phyloP scores from a whole-genome alignment of 2,888 invertebrate genomes.

The Brenthis hecate region DNA sequence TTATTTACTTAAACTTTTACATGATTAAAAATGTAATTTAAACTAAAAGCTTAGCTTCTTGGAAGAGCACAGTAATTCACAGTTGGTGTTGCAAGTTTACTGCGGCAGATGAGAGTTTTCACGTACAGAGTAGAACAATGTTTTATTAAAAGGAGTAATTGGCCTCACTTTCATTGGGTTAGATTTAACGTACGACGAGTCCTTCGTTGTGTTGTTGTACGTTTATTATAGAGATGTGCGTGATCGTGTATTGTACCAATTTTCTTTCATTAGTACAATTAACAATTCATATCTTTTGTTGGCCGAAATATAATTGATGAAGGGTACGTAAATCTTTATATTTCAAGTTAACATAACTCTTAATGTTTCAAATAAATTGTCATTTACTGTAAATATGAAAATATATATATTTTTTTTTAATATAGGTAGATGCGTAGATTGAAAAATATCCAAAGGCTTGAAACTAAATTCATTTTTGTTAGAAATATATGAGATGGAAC shows the following conservation, averaged over 20 bases:
- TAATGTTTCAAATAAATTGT: too few relatives aligned
- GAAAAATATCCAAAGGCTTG: too few relatives aligned
- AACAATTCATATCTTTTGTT: constrained; percentile 12
- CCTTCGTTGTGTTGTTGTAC: neutral
- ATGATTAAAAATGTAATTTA: too few relatives aligned
- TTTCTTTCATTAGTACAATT: constrained; percentile 15
- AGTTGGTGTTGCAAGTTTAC: constrained; percentile 5
- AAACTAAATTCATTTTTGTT: too few relatives aligned
- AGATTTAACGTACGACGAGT: constrained; percentile 11
- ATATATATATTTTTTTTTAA: too few relatives aligned
- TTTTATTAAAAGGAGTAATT: constrained; percentile 14
- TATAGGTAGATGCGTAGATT: too few relatives aligned
- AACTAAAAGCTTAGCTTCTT: too few relatives aligned
- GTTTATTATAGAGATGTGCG: constrained; percentile 24
- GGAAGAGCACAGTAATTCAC: neutral
- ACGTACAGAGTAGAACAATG: constrained; percentile 7
- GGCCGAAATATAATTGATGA: neutral
- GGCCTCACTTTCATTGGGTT: constrained; percentile 23
- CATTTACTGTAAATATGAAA: too few relatives aligned
- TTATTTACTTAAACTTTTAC: too few relatives aligned
- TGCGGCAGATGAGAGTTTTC: constrained; percentile 2
- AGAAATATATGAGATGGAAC: too few relatives aligned
- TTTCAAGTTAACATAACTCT: neutral
- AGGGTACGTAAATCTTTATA: constrained; percentile 2
- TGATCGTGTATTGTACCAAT: constrained; percentile 23